Percentiles rank a stretch among this genome's conserved stretches.
Evolutionary conservation across 2,113 vertebrate species (phyloP).

Genomic region (Chaetops frenatus): DNA sequence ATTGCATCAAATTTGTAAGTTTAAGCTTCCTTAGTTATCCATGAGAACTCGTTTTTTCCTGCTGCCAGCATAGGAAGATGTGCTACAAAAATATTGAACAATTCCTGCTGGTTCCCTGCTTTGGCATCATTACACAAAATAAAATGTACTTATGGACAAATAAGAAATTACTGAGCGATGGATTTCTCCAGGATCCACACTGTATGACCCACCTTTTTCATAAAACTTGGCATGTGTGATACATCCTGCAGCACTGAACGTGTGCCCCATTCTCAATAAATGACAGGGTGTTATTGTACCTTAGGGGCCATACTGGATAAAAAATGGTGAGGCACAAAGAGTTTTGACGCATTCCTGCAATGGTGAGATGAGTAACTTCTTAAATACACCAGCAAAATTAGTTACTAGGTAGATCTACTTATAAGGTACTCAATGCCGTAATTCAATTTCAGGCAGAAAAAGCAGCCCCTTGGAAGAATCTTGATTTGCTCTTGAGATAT

Average conservation of each 20-base stretch:
- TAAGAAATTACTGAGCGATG: not conserved
- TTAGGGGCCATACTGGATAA: not conserved
- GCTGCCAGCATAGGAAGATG: not conserved
- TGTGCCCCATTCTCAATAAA: accelerated
- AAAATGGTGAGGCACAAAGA: not conserved
- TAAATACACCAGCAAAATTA: not conserved
- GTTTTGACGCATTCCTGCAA: not conserved
- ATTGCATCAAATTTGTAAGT: not conserved
- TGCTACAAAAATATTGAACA: not conserved
- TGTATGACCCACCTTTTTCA: not conserved
- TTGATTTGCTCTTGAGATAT: not conserved
- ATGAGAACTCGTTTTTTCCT: not conserved
- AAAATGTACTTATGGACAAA: not conserved
- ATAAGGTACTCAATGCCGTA: not conserved
- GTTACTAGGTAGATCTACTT: not conserved
- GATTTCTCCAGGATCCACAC: not conserved
- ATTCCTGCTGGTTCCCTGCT: not conserved
- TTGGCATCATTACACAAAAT: not conserved
- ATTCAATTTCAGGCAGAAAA: constrained; percentile 21
- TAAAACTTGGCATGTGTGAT: not conserved
- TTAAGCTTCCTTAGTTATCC: not conserved
- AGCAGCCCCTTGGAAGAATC: not conserved
- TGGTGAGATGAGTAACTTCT: not conserved
- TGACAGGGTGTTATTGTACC: not conserved
- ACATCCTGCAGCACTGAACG: accelerated